These are phyloP conservation scores for Onychorhynchus coronatus DNA, from an alignment of 2,113 vertebrate genomes.

Conservation along the genomic window DNA sequence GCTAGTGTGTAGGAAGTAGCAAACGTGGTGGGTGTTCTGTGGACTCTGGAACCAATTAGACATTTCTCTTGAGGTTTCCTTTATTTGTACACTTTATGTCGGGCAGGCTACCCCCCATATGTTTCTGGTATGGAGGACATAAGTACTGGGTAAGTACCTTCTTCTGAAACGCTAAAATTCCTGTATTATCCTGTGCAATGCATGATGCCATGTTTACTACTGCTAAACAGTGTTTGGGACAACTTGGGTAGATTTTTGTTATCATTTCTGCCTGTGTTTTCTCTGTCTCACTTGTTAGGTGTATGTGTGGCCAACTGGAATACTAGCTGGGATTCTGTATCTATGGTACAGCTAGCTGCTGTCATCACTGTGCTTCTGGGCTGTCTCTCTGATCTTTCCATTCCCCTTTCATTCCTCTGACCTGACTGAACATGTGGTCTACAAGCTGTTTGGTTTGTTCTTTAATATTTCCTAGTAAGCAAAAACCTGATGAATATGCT, in stretches of 20 bases:
- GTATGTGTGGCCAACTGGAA: not conserved
- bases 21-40: not conserved
- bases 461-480: not conserved
- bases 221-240: not conserved
- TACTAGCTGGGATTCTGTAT: not conserved
- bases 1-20: not conserved
- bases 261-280: not conserved
- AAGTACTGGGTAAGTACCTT: not conserved
- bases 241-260: not conserved
- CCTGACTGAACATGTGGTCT: not conserved
- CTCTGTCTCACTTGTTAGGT: not conserved
- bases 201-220: accelerated
- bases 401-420: not conserved
- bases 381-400: not conserved
- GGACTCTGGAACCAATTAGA: not conserved
- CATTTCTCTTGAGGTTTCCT: not conserved
- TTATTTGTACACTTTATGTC: not conserved
- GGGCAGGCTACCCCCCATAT: not conserved
- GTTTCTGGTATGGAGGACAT: not conserved
- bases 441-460: not conserved
- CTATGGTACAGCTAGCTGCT: not conserved
- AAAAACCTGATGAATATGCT: not conserved
- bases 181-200: not conserved
- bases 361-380: accelerated
- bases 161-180: not conserved